phyloP scores from a whole-genome alignment of 2,797 vertebrate species.

The Cercopithecus neglectus region DNA sequence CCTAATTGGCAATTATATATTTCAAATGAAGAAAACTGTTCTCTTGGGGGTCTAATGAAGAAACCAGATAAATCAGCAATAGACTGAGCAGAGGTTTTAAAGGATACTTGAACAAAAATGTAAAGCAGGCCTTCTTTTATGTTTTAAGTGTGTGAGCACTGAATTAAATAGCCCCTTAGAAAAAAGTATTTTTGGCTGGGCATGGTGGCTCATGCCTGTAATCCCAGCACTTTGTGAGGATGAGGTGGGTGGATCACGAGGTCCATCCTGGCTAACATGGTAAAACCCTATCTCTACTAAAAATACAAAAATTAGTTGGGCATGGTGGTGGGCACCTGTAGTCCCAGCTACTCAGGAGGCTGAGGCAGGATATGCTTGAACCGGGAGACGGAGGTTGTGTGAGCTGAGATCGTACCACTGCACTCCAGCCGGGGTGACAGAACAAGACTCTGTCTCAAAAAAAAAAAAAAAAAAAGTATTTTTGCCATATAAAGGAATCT shows the following conservation, averaged over 20 bases:
- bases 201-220: not conserved
- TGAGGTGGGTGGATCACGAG: not conserved
- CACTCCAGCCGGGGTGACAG: not conserved
- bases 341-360: not conserved
- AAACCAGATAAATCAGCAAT: constrained; percentile 66
- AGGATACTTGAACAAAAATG: constrained; percentile 50
- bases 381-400: not conserved
- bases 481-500: not conserved
- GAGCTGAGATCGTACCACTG: no score
- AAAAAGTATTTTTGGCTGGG: not conserved
- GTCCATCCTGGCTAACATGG: not conserved
- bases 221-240: not conserved
- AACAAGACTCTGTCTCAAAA: not conserved
- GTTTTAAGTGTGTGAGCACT: not conserved
- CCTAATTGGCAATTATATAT: constrained; percentile 66
- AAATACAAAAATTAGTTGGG: not conserved
- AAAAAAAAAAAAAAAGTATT: not conserved
- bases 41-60: constrained; percentile 59
- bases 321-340: not conserved
- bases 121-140: constrained; percentile 21
- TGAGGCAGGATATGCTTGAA: not conserved
- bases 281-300: not conserved
- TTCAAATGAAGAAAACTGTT: constrained; percentile 73
- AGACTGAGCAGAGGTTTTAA: constrained; percentile 55
- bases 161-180: not conserved